A percentile compares a stretch with the other conserved stretches of the same genome.
Conservation (phyloP, 2,113 vertebrate genomes). For the Xiphias gladius region DNA sequence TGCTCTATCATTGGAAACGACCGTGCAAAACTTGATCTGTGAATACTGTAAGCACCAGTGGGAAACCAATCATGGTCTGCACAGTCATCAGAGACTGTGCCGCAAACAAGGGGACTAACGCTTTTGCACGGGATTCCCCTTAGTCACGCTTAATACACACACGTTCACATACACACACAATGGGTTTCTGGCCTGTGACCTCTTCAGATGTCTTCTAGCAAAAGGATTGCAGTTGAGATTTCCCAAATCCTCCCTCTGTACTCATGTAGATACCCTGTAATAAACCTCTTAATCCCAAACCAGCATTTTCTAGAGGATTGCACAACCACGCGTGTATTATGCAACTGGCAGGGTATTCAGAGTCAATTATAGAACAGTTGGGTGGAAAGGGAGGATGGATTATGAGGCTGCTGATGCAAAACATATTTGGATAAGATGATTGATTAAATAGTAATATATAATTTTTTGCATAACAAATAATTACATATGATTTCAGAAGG, state of each 20-base stretch:
- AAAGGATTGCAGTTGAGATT: conserved; percentile 43
- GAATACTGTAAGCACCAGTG: conserved; percentile 24
- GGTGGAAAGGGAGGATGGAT: conserved; percentile 33
- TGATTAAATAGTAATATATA: neutral
- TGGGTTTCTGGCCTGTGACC: conserved; percentile 23
- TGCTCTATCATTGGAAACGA: neutral
- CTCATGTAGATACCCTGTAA: conserved; percentile 56
- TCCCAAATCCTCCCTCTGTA: conserved; percentile 50
- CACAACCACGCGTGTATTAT: conserved; percentile 61
- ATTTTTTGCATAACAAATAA: neutral
- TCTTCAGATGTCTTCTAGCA: conserved; percentile 55
- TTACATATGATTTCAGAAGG: neutral
- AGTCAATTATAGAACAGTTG: conserved; percentile 59
- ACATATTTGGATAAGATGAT: conserved; percentile 10
- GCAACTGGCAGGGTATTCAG: conserved; percentile 57
- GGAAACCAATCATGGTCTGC: neutral
- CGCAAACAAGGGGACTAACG: conserved; percentile 10
- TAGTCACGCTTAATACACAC: neutral
- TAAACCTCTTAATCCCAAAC: conserved; percentile 71
- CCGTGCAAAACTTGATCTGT: conserved; percentile 6
- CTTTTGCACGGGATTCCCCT: conserved; percentile 41
- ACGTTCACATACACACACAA: neutral
- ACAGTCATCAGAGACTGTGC: conserved; percentile 6
- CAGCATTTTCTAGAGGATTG: conserved; percentile 65
- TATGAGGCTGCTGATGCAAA: conserved; percentile 35